Conservation (phyloP, 2,888 invertebrate genomes). For the Nasonovia ribisnigri region DNA sequence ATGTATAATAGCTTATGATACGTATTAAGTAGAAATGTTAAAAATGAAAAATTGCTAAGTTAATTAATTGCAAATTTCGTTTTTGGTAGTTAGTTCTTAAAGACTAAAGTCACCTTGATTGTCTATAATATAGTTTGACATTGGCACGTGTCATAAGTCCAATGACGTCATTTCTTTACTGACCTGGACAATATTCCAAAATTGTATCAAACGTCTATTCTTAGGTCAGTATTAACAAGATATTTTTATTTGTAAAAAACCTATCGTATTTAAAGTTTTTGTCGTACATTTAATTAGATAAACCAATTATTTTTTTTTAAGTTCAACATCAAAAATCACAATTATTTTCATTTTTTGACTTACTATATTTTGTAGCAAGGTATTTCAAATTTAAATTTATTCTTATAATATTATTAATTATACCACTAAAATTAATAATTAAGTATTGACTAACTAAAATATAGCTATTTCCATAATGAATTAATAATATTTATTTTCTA, state of each 20-base stretch:
- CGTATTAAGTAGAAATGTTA: neutral
- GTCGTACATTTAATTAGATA: neutral
- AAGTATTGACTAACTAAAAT: neutral
- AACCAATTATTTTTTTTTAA: neutral
- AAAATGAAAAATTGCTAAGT: neutral
- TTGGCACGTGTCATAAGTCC: constrained; percentile 42
- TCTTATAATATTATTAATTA: neutral
- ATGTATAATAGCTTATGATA: neutral
- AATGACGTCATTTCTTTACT: constrained; percentile 38
- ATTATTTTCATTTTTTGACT: neutral
- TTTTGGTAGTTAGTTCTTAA: constrained; percentile 13
- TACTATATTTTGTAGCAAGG: neutral
- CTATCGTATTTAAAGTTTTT: neutral
- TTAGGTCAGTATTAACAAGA: neutral
- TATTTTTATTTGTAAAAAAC: neutral
- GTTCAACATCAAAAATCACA: neutral
- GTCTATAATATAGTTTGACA: constrained; percentile 26
- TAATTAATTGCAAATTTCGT: constrained; percentile 38
- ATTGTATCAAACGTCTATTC: neutral
- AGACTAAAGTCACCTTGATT: constrained; percentile 49
- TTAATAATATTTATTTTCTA: constrained; percentile 3
- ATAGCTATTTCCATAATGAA: neutral
- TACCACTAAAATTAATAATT: neutral
- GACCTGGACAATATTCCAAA: constrained; percentile 35
- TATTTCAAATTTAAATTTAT: neutral